Evolutionary conservation across 2,888 invertebrate genomes (phyloP), one percentile per base, ranked within the genome.

Genomic region (Xylota segnis): DNA sequence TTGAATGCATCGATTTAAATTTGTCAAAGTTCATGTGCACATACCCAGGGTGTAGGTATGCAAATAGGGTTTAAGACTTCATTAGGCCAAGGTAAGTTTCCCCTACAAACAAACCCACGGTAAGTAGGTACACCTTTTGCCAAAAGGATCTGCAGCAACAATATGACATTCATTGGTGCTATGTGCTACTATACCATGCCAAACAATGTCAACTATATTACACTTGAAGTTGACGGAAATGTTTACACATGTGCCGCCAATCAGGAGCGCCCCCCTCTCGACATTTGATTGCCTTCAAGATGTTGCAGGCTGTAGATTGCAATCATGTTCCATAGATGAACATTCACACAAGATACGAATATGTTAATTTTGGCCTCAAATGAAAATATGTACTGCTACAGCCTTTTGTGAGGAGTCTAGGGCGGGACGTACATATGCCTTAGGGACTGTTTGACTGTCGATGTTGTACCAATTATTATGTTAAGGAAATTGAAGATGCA

Each of bases 191-290:
- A 45, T 43, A 29, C n/a, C 29, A 9, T 54, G 45, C 45, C 56
- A 18, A n/a, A 56, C 45, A 54, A 58, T 56, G 70, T 58, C 32
- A 45, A 29, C 40, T 27, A 52, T 27, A 52, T 40, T 16, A 29
- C 14, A 70, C 45, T 29, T 45, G 54, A 4, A 52, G 61, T 37
- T 34, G 74, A 63, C 16, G 32, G 16, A 54, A 34, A 63, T 74
- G 43, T 65, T 63, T 54, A 63, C 74, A 74, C 63, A 52, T 65
- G 29, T 65, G 43, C 63, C 34, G 47, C 52, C 43, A 74, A 74
- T 74, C 63, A 63, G 45, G 34, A 34, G 45, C 63, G 43, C 63
- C 52, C 59, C 50, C 61, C 63, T 52, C 61, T 27, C 54, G 63
- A 27, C 63, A 45, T 63, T 54, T 54, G 43, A 63, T 61, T 72